These are phyloP conservation scores for Cyaniris semiargus DNA, from an alignment of 2,888 invertebrate species.

Conservation along the genomic window DNA sequence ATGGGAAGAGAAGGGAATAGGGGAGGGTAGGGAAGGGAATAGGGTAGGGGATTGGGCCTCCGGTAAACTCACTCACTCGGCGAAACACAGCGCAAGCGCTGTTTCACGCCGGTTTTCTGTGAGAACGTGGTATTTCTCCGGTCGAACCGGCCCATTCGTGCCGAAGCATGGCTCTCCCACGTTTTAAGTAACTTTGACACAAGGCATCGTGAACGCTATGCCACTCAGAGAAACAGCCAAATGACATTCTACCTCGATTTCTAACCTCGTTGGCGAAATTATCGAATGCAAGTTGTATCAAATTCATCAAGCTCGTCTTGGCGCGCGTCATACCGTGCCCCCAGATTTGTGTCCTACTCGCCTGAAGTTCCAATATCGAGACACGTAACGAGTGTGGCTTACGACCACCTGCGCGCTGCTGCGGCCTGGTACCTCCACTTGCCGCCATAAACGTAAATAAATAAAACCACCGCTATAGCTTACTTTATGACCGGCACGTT, in stretches of 20 bases:
- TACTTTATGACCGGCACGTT: not conserved
- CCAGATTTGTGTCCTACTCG: not conserved
- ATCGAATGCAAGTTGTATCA: not conserved
- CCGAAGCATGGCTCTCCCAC: too few relatives aligned
- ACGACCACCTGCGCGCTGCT: not conserved
- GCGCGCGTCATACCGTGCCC: not conserved
- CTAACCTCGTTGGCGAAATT: not conserved
- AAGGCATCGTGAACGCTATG: too few relatives aligned
- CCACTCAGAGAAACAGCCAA: too few relatives aligned
- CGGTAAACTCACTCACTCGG: too few relatives aligned
- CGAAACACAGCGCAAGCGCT: too few relatives aligned
- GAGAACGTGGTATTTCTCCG: too few relatives aligned
- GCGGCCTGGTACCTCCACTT: not conserved
- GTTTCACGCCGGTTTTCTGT: too few relatives aligned
- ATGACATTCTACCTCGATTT: not conserved
- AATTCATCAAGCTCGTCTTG: not conserved
- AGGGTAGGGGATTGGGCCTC: too few relatives aligned
- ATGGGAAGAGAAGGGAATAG: too few relatives aligned
- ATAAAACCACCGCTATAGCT: conserved; percentile 1
- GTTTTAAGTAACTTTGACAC: too few relatives aligned
- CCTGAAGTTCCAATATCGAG: not conserved
- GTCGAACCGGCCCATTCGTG: too few relatives aligned
- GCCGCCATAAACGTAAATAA: not conserved
- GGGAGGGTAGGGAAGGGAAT: too few relatives aligned
- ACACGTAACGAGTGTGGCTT: not conserved